Percentiles rank a stretch among this genome's conserved stretches.
Evolutionary conservation across 2,888 invertebrate genomes (phyloP).

Genomic region (Cephus runcator): DNA sequence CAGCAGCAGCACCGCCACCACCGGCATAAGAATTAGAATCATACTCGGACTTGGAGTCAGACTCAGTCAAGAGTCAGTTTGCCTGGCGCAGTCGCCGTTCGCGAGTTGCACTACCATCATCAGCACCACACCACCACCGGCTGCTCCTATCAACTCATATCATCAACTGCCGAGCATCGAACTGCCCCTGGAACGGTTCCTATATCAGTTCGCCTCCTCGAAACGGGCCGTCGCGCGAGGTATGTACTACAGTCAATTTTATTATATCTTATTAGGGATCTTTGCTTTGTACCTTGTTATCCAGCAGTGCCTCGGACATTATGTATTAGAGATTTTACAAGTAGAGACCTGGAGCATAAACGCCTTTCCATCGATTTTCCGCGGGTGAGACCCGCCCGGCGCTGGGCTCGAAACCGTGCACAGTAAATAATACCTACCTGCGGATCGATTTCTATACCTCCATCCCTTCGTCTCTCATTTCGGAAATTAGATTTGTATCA

Average conservation of each 20-base stretch:
- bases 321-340: not conserved
- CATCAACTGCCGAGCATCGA: conserved; percentile 24
- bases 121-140: conserved; percentile 26
- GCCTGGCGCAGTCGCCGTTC: conserved; percentile 46
- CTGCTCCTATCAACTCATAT: conserved; percentile 3
- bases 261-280: not conserved
- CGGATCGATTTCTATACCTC: not conserved
- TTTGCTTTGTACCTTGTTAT: not conserved
- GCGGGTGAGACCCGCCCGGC: conserved; percentile 32
- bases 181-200: conserved; percentile 29
- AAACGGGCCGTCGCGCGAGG: conserved; percentile 20
- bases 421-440: not conserved
- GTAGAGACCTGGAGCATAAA: conserved; percentile 5
- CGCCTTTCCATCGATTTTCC: conserved; percentile 46
- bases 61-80: conserved; percentile 1
- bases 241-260: conserved; percentile 9
- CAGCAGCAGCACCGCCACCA: conserved; percentile 1
- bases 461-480: not conserved
- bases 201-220: conserved; percentile 21
- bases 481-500: not conserved
- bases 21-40: conserved; percentile 1
- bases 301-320: not conserved
- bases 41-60: not conserved
- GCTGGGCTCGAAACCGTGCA: conserved; percentile 3
- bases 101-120: conserved; percentile 33